Conservation (phyloP, 2,888 invertebrate genomes). For the Agrilus cyanescens region DNA sequence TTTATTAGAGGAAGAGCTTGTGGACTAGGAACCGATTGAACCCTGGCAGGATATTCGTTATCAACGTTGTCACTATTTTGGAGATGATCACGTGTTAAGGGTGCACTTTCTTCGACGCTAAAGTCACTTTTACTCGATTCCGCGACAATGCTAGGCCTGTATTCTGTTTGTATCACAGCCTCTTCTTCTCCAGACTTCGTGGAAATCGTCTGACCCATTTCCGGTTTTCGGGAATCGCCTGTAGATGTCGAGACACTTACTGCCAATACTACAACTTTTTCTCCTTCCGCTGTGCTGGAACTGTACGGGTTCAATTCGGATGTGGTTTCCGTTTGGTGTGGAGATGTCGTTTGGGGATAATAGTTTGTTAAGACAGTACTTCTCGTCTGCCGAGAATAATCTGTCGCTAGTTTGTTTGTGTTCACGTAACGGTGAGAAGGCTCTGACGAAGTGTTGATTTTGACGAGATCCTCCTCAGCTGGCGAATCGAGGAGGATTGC, state of each 20-base stretch:
- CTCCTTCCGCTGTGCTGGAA: too few species aligned
- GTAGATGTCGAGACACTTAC: too few species aligned
- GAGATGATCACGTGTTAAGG: conserved; percentile 33
- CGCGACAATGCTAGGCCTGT: conserved; percentile 38
- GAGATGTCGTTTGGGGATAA: too few species aligned
- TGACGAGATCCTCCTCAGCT: conserved; percentile 10
- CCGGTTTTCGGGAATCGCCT: neutral
- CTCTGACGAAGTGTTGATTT: too few species aligned
- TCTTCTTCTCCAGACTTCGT: conserved; percentile 7
- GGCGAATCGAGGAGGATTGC: conserved; percentile 32
- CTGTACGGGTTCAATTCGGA: too few species aligned
- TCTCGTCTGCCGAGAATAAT: too few species aligned
- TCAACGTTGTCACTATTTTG: conserved; percentile 17
- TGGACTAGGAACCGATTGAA: conserved; percentile 16
- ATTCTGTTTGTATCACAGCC: conserved; percentile 29
- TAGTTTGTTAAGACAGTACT: too few species aligned
- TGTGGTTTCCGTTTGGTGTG: too few species aligned
- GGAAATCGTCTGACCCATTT: conserved; percentile 2
- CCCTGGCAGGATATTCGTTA: conserved; percentile 22
- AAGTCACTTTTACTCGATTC: conserved; percentile 47
- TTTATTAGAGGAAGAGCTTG: conserved; percentile 2
- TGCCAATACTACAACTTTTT: too few species aligned
- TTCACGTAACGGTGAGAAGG: too few species aligned
- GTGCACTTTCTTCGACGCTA: conserved; percentile 45
- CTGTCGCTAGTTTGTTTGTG: too few species aligned